Conservation (phyloP, 2,888 invertebrate species). For the Alitta virens region DNA sequence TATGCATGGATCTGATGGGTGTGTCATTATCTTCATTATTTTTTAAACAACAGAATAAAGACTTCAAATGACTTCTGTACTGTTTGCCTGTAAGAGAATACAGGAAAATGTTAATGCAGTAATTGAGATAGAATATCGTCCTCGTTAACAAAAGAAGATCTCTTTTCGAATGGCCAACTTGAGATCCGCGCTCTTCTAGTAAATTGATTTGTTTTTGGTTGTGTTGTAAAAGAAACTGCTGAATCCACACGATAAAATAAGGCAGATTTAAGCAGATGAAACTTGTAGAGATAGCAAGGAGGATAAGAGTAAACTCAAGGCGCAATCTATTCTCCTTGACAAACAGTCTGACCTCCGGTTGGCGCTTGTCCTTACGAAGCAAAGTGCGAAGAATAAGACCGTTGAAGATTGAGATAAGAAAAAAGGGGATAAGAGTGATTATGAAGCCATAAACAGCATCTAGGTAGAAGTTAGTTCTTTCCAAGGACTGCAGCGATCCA, state of each 20-base stretch:
- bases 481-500: conserved; percentile 32
- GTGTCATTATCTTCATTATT: too few species aligned
- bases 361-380: conserved; percentile 25
- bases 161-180: not conserved
- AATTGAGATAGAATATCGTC: conserved; percentile 33
- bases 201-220: too few species aligned
- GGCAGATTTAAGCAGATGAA: conserved; percentile 50
- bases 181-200: too few species aligned
- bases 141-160: conserved; percentile 4
- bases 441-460: conserved; percentile 43
- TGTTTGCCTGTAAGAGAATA: conserved; percentile 48
- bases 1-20: too few species aligned
- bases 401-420: conserved; percentile 35
- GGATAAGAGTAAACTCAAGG: conserved; percentile 46
- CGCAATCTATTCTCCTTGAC: conserved; percentile 19
- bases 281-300: conserved; percentile 48
- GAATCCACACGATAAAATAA: conserved; percentile 45
- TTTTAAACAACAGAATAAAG: not conserved
- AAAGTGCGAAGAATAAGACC: conserved; percentile 43
- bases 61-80: conserved; percentile 41
- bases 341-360: not conserved
- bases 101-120: conserved; percentile 48
- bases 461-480: conserved; percentile 38
- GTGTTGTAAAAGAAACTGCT: conserved; percentile 13
- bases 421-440: conserved; percentile 24